Percentiles rank a stretch among this genome's conserved stretches.
Evolutionary conservation across 2,797 vertebrate genomes (phyloP).

Genomic region (Chelon auratus): DNA sequence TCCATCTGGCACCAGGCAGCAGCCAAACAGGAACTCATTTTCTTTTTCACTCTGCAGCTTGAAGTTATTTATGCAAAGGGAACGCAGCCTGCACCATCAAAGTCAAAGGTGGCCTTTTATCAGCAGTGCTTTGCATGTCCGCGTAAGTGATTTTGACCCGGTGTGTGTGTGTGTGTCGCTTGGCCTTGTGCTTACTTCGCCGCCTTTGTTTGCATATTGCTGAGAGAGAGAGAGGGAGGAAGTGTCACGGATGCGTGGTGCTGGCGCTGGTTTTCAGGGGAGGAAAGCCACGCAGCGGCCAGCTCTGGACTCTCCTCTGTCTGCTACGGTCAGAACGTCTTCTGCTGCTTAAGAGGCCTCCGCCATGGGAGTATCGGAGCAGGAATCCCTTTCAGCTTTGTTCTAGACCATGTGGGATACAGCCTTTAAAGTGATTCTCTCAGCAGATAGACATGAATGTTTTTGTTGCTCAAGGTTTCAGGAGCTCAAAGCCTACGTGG

Average conservation of each 20-base stretch:
- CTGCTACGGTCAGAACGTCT: neutral
- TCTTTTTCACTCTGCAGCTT: constrained; percentile 12
- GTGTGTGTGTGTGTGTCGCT: constrained; percentile 25
- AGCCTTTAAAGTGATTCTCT: neutral
- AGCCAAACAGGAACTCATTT: constrained; percentile 52
- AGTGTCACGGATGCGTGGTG: constrained; percentile 1
- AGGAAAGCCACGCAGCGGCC: neutral
- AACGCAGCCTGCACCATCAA: constrained; percentile 25
- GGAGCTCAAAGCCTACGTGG: neutral
- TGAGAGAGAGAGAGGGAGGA: constrained; percentile 27
- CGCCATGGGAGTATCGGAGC: neutral
- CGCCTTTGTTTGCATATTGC: constrained; percentile 53
- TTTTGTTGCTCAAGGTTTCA: neutral
- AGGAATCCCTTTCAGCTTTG: constrained; percentile 7
- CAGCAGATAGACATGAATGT: neutral
- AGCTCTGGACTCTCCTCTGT: neutral
- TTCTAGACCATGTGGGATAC: constrained; percentile 5
- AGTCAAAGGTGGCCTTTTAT: constrained; percentile 37
- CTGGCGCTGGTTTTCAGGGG: constrained; percentile 9
- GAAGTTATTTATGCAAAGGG: constrained; percentile 48
- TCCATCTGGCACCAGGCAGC: constrained; percentile 38
- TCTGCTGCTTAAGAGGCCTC: constrained; percentile 6
- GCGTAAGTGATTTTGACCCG: constrained; percentile 31
- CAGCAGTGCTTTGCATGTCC: constrained; percentile 53
- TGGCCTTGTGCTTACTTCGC: constrained; percentile 26